A percentile compares a stretch with the other conserved stretches of the same genome.
phyloP scores from a whole-genome alignment of 2,797 vertebrate genomes.

The Alcedo atthis region DNA sequence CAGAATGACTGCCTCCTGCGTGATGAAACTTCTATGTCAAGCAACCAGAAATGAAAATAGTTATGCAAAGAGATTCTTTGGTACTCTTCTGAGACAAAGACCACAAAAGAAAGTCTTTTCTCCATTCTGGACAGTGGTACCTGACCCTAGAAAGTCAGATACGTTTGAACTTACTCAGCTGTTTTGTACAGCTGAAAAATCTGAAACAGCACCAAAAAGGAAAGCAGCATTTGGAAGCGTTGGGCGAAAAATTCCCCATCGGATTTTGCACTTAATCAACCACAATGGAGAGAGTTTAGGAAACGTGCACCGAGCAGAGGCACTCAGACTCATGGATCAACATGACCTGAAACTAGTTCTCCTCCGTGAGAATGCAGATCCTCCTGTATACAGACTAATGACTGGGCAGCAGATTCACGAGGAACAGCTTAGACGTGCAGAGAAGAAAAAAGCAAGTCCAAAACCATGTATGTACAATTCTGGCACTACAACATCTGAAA shows the following conservation, averaged over 20 bases:
- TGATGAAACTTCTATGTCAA: conserved; percentile 77
- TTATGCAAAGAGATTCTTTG: not conserved
- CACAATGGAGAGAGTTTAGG: conserved; percentile 86
- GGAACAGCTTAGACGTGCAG: conserved; percentile 83
- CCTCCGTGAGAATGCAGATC: conserved; percentile 75
- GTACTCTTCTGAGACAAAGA: not conserved
- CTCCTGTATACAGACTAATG: conserved; percentile 89
- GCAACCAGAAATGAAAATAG: conserved; percentile 50
- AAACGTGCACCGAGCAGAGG: conserved; percentile 84
- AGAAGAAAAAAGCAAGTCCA: conserved; percentile 78
- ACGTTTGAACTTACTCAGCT: conserved; percentile 16
- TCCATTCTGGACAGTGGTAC: not conserved
- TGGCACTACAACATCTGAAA: not conserved
- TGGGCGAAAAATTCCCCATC: conserved; percentile 86
- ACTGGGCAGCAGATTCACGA: conserved; percentile 88
- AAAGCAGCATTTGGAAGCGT: conserved; percentile 77
- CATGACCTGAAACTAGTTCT: conserved; percentile 84
- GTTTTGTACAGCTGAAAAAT: conserved; percentile 62
- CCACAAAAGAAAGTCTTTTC: not conserved
- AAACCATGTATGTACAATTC: conserved; percentile 77
- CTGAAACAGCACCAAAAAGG: not conserved
- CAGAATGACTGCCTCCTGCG: conserved; percentile 83
- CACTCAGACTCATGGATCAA: conserved; percentile 85
- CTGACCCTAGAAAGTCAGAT: not conserved
- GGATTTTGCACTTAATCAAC: conserved; percentile 81